phyloP scores from a whole-genome alignment of 2,797 vertebrate genomes.

The Myotis myotis region DNA sequence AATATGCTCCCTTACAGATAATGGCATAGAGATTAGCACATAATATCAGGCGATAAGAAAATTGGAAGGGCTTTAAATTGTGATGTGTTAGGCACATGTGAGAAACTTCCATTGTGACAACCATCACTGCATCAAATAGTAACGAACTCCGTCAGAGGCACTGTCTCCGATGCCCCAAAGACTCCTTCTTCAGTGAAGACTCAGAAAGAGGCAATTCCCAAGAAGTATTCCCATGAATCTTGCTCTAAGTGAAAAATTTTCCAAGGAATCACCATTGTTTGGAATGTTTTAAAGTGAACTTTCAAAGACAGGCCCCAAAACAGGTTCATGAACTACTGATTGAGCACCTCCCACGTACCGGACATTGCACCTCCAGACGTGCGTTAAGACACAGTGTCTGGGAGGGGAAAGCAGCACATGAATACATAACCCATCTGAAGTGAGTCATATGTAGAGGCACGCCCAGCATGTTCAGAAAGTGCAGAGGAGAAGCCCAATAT shows the following conservation, averaged over 20 bases:
- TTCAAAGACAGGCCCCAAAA: conserved; percentile 26
- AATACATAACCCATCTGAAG: accelerated
- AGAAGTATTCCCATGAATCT: neutral
- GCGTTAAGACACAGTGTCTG: neutral
- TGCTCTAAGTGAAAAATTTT: neutral
- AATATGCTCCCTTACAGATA: neutral
- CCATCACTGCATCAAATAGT: neutral
- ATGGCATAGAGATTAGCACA: neutral
- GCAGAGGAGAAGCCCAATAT: neutral
- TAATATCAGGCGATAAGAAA: neutral
- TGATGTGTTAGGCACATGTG: neutral
- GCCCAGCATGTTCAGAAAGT: neutral
- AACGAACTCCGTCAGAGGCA: neutral
- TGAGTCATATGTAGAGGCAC: neutral
- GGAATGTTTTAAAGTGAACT: neutral
- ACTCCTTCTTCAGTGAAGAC: neutral
- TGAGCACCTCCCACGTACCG: neutral
- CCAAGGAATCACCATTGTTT: neutral
- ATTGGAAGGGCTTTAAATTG: neutral
- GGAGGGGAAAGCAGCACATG: neutral
- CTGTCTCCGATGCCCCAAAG: neutral
- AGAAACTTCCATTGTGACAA: neutral
- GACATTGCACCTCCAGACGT: neutral
- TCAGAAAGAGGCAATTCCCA: neutral
- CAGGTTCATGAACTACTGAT: neutral